phyloP scores from a whole-genome alignment of 2,797 vertebrate genomes.

The Chelmon rostratus region DNA sequence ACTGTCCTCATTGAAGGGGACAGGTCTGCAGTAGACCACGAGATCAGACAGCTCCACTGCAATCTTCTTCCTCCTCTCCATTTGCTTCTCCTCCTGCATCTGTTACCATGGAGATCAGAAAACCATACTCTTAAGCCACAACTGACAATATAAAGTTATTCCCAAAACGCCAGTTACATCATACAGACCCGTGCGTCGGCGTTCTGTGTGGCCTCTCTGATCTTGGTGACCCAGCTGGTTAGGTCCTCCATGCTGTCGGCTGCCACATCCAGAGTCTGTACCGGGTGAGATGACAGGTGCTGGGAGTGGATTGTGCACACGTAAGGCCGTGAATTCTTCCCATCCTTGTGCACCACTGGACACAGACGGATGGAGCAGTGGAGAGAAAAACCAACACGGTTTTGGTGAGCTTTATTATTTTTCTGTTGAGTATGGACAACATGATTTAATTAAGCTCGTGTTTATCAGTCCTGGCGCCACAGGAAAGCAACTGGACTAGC shows the following conservation, averaged over 20 bases:
- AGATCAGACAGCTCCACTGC: conserved; percentile 96
- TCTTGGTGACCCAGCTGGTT: conserved; percentile 93
- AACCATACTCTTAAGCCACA: not conserved
- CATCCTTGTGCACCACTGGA: conserved; percentile 92
- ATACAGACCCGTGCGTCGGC: conserved; percentile 92
- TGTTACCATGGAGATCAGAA: conserved; percentile 61
- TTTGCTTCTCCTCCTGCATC: conserved; percentile 98
- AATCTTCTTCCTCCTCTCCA: conserved; percentile 99
- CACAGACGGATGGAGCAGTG: not conserved
- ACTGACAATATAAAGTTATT: not conserved
- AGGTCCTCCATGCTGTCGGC: conserved; percentile 92
- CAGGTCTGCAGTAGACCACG: conserved; percentile 96
- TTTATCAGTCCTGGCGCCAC: too few relatives aligned
- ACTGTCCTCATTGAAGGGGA: conserved; percentile 99
- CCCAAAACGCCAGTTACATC: too few relatives aligned
- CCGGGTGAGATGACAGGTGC: conserved; percentile 85
- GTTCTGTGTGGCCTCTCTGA: conserved; percentile 93
- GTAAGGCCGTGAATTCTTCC: conserved; percentile 91
- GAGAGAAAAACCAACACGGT: too few relatives aligned
- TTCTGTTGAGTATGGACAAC: too few relatives aligned
- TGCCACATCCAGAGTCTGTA: conserved; percentile 90
- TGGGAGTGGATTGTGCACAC: conserved; percentile 92
- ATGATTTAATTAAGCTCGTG: too few relatives aligned
- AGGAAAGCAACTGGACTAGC: too few relatives aligned
- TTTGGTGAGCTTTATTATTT: too few relatives aligned